A percentile compares a stretch with the other conserved stretches of the same genome.
Conservation (phyloP, 2,113 vertebrate genomes). For the Typhlomys cinereus region DNA sequence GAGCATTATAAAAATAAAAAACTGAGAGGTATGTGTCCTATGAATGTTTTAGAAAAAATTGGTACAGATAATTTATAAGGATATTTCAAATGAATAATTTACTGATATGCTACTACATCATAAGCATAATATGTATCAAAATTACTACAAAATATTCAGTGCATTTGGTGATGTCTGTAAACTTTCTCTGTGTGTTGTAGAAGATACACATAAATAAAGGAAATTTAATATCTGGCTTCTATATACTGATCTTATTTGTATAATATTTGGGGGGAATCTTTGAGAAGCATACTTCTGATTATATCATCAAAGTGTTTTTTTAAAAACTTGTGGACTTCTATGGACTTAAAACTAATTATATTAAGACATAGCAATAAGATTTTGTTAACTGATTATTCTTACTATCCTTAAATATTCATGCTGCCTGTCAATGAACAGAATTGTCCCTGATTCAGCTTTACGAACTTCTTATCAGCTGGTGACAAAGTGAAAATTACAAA, state of each 20-base stretch:
- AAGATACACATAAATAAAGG: background rate
- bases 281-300: background rate
- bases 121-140: background rate
- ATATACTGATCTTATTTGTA: background rate
- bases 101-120: background rate
- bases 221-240: background rate
- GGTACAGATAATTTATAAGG: background rate
- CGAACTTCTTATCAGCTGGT: background rate
- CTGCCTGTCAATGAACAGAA: background rate
- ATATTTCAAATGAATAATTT: slow-evolving; percentile 15
- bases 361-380: background rate
- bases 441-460: background rate
- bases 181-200: background rate
- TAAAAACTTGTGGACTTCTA: background rate
- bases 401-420: background rate
- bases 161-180: background rate
- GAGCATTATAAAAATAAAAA: slow-evolving; percentile 21
- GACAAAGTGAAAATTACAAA: too few relatives aligned
- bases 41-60: background rate
- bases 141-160: slow-evolving; percentile 28
- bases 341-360: background rate
- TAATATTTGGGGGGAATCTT: background rate
- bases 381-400: background rate
- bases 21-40: background rate
- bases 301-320: background rate